These are phyloP conservation scores for Argopecten irradians DNA, from an alignment of 1,140 invertebrate genomes.

Conservation along the genomic window DNA sequence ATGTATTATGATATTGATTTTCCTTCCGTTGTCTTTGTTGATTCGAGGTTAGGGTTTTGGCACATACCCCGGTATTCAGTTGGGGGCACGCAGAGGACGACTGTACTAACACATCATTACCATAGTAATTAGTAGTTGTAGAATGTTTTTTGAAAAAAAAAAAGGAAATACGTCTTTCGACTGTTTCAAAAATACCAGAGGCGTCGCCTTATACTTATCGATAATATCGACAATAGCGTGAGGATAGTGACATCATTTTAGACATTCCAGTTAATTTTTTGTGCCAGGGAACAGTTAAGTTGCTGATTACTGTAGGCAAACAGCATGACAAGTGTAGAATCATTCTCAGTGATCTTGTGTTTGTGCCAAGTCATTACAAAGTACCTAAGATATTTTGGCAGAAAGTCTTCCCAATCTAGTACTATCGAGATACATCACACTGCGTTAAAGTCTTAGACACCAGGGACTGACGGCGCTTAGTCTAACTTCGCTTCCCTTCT, in stretches of 20 bases:
- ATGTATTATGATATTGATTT: no score
- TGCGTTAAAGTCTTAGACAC: background rate
- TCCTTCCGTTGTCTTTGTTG: no score
- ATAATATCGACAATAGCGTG: background rate
- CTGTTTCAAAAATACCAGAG: background rate
- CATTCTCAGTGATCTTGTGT: background rate
- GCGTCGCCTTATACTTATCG: no score
- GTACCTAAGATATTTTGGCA: conserved; percentile 15
- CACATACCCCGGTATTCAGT: no score
- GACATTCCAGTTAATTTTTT: background rate
- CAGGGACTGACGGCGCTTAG: background rate
- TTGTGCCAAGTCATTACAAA: background rate
- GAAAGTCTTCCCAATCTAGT: background rate
- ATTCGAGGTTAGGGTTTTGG: no score
- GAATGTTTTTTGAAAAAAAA: no score
- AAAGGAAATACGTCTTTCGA: no score
- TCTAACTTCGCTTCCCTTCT: background rate
- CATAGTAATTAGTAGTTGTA: no score
- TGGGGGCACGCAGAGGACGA: no score
- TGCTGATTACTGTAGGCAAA: background rate
- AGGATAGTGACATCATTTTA: background rate
- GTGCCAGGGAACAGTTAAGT: background rate
- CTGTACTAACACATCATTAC: no score
- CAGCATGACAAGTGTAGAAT: background rate
- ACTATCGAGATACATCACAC: background rate